Conservation (phyloP, 1,140 invertebrate species). For the Agraylea sexmaculata region DNA sequence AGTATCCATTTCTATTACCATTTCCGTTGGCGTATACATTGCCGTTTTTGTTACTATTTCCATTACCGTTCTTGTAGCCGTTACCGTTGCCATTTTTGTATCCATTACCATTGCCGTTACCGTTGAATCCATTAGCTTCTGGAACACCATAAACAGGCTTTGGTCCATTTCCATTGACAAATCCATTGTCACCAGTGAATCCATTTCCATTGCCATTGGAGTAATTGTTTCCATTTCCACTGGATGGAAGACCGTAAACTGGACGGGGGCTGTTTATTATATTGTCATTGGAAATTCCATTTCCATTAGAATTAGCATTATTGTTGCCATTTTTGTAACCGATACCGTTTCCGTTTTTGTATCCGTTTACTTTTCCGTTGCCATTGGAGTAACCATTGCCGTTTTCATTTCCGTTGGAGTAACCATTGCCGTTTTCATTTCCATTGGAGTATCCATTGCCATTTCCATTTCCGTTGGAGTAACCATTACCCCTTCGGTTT, state of each 20-base stretch:
- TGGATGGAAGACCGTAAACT: too few species aligned
- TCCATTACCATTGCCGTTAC: constrained; percentile 3
- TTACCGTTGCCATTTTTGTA: constrained; percentile 5
- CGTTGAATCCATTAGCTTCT: background rate
- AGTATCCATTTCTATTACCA: constrained; percentile 4
- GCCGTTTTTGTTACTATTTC: constrained; percentile 12
- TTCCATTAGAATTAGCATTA: constrained; percentile 4
- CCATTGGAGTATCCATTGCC: constrained; percentile 1
- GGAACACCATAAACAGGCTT: too few species aligned
- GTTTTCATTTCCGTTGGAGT: background rate
- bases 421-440: constrained; percentile 3
- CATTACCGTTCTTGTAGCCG: constrained; percentile 10
- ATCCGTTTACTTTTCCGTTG: background rate
- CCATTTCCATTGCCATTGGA: background rate
- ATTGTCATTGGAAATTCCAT: constrained; percentile 4
- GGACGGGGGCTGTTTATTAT: too few species aligned
- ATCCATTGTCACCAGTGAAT: too few species aligned
- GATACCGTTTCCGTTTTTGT: constrained; percentile 5
- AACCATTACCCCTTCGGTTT: constrained; percentile 4
- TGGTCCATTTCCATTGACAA: background rate
- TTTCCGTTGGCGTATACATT: constrained; percentile 3
- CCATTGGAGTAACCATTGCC: background rate
- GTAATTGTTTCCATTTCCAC: constrained; percentile 6
- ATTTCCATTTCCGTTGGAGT: constrained; percentile 2
- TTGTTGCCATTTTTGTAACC: constrained; percentile 9